These are phyloP conservation scores for Vulpes lagopus DNA, from an alignment of 2,113 vertebrate species.

Conservation along the genomic window DNA sequence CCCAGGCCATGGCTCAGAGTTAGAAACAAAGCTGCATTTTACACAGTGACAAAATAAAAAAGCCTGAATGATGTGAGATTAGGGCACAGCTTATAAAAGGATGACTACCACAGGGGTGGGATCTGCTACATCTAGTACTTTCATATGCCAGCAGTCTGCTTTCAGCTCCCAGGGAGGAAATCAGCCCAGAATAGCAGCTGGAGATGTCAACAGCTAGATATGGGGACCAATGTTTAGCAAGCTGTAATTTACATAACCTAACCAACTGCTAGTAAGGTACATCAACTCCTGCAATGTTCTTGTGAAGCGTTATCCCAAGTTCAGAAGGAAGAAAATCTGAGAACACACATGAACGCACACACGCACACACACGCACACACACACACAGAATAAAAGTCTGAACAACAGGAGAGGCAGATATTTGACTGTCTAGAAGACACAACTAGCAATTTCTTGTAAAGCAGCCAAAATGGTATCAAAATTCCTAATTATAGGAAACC, in stretches of 20 bases:
- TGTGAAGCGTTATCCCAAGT: neutral
- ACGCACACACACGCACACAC: neutral
- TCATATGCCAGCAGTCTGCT: neutral
- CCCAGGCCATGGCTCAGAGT: neutral
- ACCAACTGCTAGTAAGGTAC: neutral
- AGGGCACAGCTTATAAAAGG: neutral
- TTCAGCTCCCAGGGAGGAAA: neutral
- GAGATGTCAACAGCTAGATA: slow-evolving; percentile 21
- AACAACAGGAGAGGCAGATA: neutral
- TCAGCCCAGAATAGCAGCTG: slow-evolving; percentile 9
- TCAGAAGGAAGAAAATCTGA: slow-evolving; percentile 12
- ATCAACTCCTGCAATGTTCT: neutral
- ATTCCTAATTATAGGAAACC: slow-evolving; percentile 18
- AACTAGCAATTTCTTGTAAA: slow-evolving; percentile 3
- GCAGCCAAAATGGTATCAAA: slow-evolving; percentile 1
- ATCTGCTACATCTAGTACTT: slow-evolving; percentile 26
- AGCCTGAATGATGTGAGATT: slow-evolving; percentile 12
- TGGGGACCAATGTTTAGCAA: neutral
- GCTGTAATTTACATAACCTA: slow-evolving; percentile 12
- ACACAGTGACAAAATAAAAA: slow-evolving; percentile 42
- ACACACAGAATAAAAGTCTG: slow-evolving; percentile 25
- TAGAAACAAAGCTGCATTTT: slow-evolving; percentile 48
- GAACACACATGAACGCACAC: neutral
- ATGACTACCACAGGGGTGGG: neutral
- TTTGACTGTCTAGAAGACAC: neutral